Evolutionary conservation across 2,888 invertebrate species (phyloP).

Genomic region (Danaus chrysippus): DNA sequence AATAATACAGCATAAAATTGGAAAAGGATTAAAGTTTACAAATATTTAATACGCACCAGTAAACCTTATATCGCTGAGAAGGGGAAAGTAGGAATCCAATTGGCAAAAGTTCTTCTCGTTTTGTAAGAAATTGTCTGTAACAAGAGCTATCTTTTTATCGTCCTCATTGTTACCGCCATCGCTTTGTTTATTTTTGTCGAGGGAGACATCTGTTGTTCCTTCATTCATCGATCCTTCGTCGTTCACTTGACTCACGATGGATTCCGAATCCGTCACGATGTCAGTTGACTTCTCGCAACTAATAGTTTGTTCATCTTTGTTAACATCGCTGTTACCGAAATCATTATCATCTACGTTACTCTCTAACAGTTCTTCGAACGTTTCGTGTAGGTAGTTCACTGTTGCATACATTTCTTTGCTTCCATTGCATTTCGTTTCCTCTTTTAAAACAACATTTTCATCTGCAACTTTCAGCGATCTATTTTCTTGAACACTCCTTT

Average conservation of each 20-base stretch:
- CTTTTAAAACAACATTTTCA: conserved; percentile 11
- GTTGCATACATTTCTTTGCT: conserved; percentile 58
- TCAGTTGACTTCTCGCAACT: conserved; percentile 32
- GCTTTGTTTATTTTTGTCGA: neutral
- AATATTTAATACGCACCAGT: conserved; percentile 53
- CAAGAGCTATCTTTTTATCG: conserved; percentile 44
- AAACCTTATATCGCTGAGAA: conserved; percentile 70
- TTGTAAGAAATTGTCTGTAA: conserved; percentile 66
- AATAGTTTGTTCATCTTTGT: conserved; percentile 43
- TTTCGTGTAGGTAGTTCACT: conserved; percentile 62
- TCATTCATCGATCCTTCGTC: neutral
- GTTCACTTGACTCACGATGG: conserved; percentile 11
- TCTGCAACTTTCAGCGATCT: conserved; percentile 13
- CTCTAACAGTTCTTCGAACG: conserved; percentile 67
- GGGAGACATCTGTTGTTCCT: neutral
- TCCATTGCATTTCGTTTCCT: conserved; percentile 48
- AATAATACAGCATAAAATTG: neutral
- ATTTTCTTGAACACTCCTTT: conserved; percentile 18
- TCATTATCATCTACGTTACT: conserved; percentile 71
- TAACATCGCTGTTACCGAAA: conserved; percentile 44
- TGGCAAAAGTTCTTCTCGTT: conserved; percentile 74
- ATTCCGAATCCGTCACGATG: conserved; percentile 19
- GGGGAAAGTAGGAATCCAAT: conserved; percentile 56
- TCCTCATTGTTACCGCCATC: conserved; percentile 32
- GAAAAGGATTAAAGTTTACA: neutral